phyloP scores from a whole-genome alignment of 2,113 vertebrate genomes.

The Clarias macrocephalus region DNA sequence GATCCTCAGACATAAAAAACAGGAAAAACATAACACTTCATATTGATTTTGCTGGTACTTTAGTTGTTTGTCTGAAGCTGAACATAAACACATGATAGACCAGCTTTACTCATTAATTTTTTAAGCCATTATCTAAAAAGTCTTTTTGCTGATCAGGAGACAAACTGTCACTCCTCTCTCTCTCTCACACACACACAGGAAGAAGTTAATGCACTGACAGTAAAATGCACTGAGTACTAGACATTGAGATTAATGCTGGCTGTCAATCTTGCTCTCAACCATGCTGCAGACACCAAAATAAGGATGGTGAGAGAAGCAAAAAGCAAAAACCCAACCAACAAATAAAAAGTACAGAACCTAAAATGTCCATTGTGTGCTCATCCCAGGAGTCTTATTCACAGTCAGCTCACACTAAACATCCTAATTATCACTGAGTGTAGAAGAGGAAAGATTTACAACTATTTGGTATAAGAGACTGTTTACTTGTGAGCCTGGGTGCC shows the following conservation, averaged over 20 bases:
- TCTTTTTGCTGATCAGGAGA: neutral
- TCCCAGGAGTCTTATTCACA: neutral
- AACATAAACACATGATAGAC: neutral
- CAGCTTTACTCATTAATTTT: neutral
- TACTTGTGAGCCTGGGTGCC: neutral
- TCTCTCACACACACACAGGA: slow-evolving; percentile 24
- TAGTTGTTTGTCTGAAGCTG: neutral
- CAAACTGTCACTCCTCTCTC: neutral
- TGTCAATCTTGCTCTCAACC: slow-evolving; percentile 24
- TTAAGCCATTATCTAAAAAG: neutral
- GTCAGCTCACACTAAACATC: neutral
- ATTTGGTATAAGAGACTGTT: neutral
- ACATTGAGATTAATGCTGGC: slow-evolving; percentile 35
- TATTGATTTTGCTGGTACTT: neutral
- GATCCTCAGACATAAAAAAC: neutral
- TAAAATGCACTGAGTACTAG: slow-evolving; percentile 32
- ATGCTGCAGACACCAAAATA: neutral
- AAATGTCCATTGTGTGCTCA: neutral
- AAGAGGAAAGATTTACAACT: neutral
- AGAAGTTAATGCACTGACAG: slow-evolving; percentile 46
- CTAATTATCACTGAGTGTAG: neutral
- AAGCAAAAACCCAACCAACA: too few species aligned
- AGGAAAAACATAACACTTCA: neutral
- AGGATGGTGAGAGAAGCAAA: neutral
- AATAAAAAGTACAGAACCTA: neutral